These are phyloP conservation scores for Caracal caracal DNA, from an alignment of 2,113 vertebrate species.

Conservation along the genomic window DNA sequence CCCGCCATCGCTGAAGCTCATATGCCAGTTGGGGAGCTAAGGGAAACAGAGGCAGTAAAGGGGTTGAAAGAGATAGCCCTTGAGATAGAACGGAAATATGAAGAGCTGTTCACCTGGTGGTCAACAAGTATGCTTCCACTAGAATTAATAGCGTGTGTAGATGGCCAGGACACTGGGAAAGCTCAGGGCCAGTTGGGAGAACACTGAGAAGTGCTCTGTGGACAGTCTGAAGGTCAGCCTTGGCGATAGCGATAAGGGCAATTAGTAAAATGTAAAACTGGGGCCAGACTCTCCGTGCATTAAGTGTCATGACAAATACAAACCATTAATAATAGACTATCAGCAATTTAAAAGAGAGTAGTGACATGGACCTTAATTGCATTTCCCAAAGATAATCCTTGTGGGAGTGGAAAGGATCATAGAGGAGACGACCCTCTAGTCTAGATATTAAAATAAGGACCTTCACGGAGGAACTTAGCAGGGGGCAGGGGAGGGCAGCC, in stretches of 20 bases:
- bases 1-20: background rate
- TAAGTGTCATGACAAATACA: background rate
- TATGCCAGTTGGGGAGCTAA: background rate
- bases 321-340: background rate
- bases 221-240: background rate
- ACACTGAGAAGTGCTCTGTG: background rate
- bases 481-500: too few species aligned
- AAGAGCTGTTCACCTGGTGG: background rate
- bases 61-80: background rate
- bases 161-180: background rate
- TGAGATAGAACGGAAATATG: background rate
- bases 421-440: background rate
- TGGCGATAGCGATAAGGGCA: background rate
- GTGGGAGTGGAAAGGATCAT: background rate
- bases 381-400: background rate
- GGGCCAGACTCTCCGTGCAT: background rate
- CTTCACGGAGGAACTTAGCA: background rate
- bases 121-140: background rate
- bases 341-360: background rate
- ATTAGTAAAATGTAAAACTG: background rate
- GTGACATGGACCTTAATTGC: background rate
- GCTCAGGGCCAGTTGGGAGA: background rate
- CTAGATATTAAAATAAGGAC: background rate
- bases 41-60: background rate
- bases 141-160: background rate